Conservation (phyloP, 2,797 vertebrate species). For the Cirrhinus mrigala region DNA sequence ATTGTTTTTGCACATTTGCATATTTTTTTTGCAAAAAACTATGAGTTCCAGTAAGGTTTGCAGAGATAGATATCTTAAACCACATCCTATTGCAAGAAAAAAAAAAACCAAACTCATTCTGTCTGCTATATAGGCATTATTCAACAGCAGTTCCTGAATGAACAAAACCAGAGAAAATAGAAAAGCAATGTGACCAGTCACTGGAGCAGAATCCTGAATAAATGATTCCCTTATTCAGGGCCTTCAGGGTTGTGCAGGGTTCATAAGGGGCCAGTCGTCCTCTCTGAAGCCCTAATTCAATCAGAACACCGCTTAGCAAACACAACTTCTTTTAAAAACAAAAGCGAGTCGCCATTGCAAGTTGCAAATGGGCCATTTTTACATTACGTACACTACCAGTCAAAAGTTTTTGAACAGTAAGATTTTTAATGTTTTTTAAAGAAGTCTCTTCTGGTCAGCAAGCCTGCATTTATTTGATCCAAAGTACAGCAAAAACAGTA, state of each 20-base stretch:
- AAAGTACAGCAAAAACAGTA: too few species aligned
- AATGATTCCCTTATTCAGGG: slow-evolving; percentile 55
- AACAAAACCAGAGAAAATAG: slow-evolving; percentile 55
- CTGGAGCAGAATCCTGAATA: slow-evolving; percentile 52
- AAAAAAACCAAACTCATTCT: not conserved
- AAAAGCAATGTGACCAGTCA: slow-evolving; percentile 56
- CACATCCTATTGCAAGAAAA: slow-evolving; percentile 36
- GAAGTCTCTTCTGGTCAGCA: too few species aligned
- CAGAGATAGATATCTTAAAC: slow-evolving; percentile 20
- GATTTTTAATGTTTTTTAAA: too few species aligned
- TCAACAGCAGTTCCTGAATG: slow-evolving; percentile 46
- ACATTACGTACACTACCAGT: not conserved
- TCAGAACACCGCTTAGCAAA: slow-evolving; percentile 41
- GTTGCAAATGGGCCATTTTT: slow-evolving; percentile 14
- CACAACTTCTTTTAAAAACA: slow-evolving; percentile 40
- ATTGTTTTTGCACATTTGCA: not conserved
- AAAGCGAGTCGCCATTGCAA: slow-evolving; percentile 9
- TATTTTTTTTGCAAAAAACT: not conserved
- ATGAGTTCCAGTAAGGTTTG: not conserved
- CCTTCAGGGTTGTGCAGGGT: slow-evolving; percentile 54
- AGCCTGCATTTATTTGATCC: too few species aligned
- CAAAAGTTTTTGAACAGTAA: too few species aligned
- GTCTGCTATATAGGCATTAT: slow-evolving; percentile 37
- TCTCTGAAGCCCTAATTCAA: slow-evolving; percentile 50
- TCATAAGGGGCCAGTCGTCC: slow-evolving; percentile 51